Base-by-base conservation (phyloP, 2,113 vertebrate genomes). In the Pterophyllum scalare region DNA sequence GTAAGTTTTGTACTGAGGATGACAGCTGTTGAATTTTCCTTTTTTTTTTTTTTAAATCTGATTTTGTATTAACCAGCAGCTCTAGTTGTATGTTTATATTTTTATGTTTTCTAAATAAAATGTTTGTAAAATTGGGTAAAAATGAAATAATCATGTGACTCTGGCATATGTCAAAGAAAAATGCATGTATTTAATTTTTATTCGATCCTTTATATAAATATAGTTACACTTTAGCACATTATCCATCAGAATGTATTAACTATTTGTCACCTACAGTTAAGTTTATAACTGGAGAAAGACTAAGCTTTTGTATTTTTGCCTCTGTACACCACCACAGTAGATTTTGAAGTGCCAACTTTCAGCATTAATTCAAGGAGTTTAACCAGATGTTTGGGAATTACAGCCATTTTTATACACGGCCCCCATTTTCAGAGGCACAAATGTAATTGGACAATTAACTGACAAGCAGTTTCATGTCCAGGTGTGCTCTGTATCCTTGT, bases 61-160 rank as follows among this genome's bases (percentile, higher is more conserved):
- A 19, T 80, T 74, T 77, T 61, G 12, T 57, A 46, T 46, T 43
- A 65, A 52, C 24, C 65, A 77, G 58, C 28, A 81, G 40, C 9
- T 57, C 10, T 72, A 54, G 10, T 38, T 72, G 14, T 15, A 22
- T 26, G 28, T 40, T 83, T 62, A 61, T 62, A 20, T 67, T 79
- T 84, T 57, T 72, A 28, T 83, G 2, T 19, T 11, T 74, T 59
- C 26, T n/a, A 6, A 10, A 33, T 75, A 4, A 77, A 19, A 54
- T 74, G 14, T 20, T 72, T 72, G 46, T 10, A 72, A 72, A 72
- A 72, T 20, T 72, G 67, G 46, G 9, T 6, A 33, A 33, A 70
- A 33, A n/a, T n/a, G n/a, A 9, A 35, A 38, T 3, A 38, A 38
- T 35, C 7, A 35, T 35, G 11, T 20, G 43, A 49, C 26, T 49